These are phyloP conservation scores for Mythimna ferrago DNA, from an alignment of 2,888 invertebrate species.

Conservation along the genomic window DNA sequence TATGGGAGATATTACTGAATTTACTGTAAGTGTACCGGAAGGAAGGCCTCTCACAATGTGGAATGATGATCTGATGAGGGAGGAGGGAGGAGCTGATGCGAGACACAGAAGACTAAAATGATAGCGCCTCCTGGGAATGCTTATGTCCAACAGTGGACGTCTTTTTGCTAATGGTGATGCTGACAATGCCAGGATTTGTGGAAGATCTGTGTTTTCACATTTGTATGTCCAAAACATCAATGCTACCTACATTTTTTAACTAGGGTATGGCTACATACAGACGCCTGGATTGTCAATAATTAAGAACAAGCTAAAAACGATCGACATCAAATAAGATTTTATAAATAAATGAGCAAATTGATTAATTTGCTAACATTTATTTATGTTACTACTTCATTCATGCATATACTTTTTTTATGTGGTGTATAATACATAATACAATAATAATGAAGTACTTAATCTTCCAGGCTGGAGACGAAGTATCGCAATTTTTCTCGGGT, in stretches of 20 bases:
- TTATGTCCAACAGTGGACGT: no score
- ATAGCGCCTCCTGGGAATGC: no score
- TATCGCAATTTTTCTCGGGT: slow-evolving; percentile 91
- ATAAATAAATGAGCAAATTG: no score
- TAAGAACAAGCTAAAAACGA: background rate
- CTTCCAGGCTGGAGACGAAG: slow-evolving; percentile 84
- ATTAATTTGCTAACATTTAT: background rate
- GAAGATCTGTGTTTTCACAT: background rate
- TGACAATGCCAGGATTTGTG: no score
- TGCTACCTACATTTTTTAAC: background rate
- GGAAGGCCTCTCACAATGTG: no score
- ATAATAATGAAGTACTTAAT: background rate
- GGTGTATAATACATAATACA: background rate
- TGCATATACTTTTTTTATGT: no score
- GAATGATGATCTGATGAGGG: no score
- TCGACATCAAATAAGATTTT: background rate
- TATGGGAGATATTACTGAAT: slow-evolving; percentile 94
- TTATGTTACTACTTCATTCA: background rate
- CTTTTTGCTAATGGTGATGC: no score
- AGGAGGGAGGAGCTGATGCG: no score
- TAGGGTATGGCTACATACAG: background rate
- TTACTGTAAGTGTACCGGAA: slow-evolving; percentile 80
- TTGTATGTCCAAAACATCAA: background rate
- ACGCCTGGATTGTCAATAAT: background rate
- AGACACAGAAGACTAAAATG: no score